Base-by-base conservation (phyloP, 1,140 invertebrate genomes). In the Saccostrea glomerata region DNA sequence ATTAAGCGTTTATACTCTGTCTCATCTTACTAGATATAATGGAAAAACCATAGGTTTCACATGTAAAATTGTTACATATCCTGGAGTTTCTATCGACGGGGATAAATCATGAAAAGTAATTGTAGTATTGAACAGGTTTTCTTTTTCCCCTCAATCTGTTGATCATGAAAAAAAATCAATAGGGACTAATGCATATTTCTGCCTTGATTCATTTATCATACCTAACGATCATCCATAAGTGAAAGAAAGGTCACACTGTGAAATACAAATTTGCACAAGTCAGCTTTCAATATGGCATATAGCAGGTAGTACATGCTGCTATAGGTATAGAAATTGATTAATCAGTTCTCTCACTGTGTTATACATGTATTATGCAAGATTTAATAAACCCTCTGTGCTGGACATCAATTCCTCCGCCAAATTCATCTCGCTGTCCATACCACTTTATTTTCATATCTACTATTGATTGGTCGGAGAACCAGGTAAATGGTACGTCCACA, bases 121-220 rank as follows among this genome's bases (percentile, higher is more conserved):
- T n/a, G 9, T 23, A 66, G 60, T 66, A 9, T 47, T 66, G 60
- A 30, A 15, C 25, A 77, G 70, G 11, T 30, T 15, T 77, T 77
- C 30, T 25, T 77, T 30, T 36, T 36, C 70, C 23, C 25, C 6
- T 36, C 25, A 77, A 77, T 63, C 25, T 77, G 70, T 77, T 77
- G 70, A 77, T 77, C 70, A 77, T 25, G 70, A 36, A 36, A 11
- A 36, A 77, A 77, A 77, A 77, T 77, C 70, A 77, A 77, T 77
- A 25, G 36, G 25, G 25, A 13, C 30, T 77, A 77, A 77, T 77
- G 70, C 70, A 77, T 77, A 77, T 30, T 77, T 77, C 70, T 77
- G 70, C 30, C 70, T 30, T 30, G 70, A 77, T 77, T 77, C 58
- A 63, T 63, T 63, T 25, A 77, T 77, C 70, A 36, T 77, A 77